These are phyloP conservation scores for Metalampra italica DNA, from an alignment of 2,888 invertebrate species.

Conservation along the genomic window DNA sequence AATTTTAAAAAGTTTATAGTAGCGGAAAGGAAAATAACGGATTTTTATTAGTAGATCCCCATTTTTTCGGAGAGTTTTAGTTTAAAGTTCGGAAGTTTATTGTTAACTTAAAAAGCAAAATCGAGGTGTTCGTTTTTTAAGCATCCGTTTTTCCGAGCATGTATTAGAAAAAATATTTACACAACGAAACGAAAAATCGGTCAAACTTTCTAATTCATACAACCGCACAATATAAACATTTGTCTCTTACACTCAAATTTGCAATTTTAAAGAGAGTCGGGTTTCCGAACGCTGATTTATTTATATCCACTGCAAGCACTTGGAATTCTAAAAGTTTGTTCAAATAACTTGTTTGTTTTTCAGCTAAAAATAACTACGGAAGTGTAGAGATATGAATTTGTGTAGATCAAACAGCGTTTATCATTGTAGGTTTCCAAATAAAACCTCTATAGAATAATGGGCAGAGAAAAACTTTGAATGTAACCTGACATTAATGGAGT, in stretches of 20 bases:
- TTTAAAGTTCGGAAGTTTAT: too few relatives aligned
- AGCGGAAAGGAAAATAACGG: too few relatives aligned
- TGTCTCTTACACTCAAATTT: constrained; percentile 10
- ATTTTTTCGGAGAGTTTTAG: too few relatives aligned
- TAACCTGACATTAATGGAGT: too few relatives aligned
- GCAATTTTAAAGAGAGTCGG: constrained; percentile 12
- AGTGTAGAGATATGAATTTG: constrained; percentile 49
- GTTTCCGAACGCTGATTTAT: constrained; percentile 3
- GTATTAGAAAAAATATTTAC: too few relatives aligned
- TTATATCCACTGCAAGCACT: background rate
- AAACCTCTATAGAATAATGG: constrained; percentile 11
- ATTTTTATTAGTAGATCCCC: too few relatives aligned
- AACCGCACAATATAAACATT: constrained; percentile 15
- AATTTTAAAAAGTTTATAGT: too few relatives aligned
- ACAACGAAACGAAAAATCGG: too few relatives aligned
- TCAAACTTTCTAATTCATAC: constrained; percentile 16
- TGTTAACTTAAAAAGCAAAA: too few relatives aligned
- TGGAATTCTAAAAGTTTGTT: constrained; percentile 11
- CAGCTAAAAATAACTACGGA: constrained; percentile 50
- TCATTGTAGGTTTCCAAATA: constrained; percentile 27
- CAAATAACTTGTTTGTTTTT: constrained; percentile 33
- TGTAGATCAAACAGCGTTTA: constrained; percentile 47
- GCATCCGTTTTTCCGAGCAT: too few relatives aligned
- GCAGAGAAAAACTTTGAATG: too few relatives aligned
- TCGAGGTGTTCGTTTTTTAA: too few relatives aligned